Evolutionary conservation across 2,113 vertebrate genomes (phyloP).

Genomic region (Bagarius yarrelli): DNA sequence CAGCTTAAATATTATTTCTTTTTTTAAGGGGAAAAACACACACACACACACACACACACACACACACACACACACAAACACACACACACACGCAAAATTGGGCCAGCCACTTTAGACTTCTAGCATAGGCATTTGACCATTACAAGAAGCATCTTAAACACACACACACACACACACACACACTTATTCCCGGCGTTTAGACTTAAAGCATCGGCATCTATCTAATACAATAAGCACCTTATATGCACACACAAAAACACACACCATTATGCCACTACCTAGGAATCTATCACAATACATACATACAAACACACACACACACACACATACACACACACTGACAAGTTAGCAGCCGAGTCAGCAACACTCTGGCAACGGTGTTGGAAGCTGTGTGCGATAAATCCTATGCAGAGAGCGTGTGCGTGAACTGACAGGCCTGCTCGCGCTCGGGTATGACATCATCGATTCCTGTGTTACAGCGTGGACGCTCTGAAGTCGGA

Average conservation of each 20-base stretch:
- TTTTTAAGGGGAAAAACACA: too few species aligned
- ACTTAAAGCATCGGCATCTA: slow-evolving; percentile 1
- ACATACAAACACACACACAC: slow-evolving; percentile 45
- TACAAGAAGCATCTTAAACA: too few species aligned
- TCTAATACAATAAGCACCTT: slow-evolving; percentile 44
- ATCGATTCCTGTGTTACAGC: slow-evolving; percentile 63
- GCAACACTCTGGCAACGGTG: slow-evolving; percentile 69
- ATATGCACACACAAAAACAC: neutral
- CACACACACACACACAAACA: slow-evolving; percentile 34
- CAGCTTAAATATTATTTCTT: too few species aligned
- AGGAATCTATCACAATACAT: neutral
- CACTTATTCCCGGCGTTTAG: slow-evolving; percentile 32
- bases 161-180: slow-evolving; percentile 31
- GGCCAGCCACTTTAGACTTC: neutral
- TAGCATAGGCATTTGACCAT: too few species aligned
- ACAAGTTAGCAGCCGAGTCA: slow-evolving; percentile 73
- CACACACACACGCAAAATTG: slow-evolving; percentile 13
- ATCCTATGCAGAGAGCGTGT: slow-evolving; percentile 74
- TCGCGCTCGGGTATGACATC: slow-evolving; percentile 65
- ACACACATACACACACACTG: slow-evolving; percentile 58
- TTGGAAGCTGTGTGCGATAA: slow-evolving; percentile 75
- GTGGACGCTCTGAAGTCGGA: slow-evolving; percentile 50
- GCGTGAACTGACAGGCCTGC: slow-evolving; percentile 77
- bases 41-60: too few species aligned
- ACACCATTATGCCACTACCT: slow-evolving; percentile 18